Conservation (phyloP, 2,888 invertebrate species). For the Macrophya alboannulata region DNA sequence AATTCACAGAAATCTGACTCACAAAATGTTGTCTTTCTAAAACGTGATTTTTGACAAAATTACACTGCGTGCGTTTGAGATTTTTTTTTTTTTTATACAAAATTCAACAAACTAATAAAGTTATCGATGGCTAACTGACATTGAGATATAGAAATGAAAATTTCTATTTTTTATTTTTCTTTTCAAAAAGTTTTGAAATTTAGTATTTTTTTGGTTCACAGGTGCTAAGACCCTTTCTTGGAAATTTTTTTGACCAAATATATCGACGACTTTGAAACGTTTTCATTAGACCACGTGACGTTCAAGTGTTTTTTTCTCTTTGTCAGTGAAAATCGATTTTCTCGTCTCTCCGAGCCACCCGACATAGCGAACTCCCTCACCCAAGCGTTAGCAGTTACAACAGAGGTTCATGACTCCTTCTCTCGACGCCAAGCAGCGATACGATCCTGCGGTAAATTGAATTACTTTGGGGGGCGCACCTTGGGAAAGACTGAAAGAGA, state of each 20-base stretch:
- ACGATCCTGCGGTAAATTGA: slow-evolving; percentile 51
- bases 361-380: slow-evolving; percentile 9
- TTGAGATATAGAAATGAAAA: no score
- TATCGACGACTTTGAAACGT: slow-evolving; percentile 14
- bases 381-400: slow-evolving; percentile 31
- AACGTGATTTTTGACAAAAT: no score
- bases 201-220: neutral
- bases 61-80: no score
- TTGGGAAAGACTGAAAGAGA: neutral
- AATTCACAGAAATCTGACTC: no score
- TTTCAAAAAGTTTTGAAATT: neutral
- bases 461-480: slow-evolving; percentile 35
- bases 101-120: no score
- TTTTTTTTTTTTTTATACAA: no score
- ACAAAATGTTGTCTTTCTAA: no score
- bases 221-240: neutral
- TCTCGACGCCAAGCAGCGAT: slow-evolving; percentile 43
- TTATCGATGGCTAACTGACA: no score
- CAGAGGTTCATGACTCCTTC: slow-evolving; percentile 47
- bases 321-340: slow-evolving; percentile 39
- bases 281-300: neutral
- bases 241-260: neutral
- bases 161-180: neutral
- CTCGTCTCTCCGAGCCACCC: neutral
- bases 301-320: slow-evolving; percentile 30